phyloP scores from a whole-genome alignment of 2,113 vertebrate species.

The Rana temporaria region DNA sequence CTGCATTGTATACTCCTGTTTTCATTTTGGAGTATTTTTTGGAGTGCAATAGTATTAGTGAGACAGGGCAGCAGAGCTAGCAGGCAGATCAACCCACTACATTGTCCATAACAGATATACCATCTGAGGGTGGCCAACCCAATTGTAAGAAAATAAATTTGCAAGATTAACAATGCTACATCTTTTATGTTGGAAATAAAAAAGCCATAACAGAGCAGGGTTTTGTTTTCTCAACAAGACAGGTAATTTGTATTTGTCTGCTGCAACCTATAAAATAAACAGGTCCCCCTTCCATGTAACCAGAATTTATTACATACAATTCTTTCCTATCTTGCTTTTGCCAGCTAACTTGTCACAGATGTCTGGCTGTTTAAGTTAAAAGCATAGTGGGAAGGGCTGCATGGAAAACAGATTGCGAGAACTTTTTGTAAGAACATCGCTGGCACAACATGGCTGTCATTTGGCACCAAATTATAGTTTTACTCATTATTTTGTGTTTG shows the following conservation, averaged over 20 bases:
- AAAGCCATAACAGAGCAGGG: too few species aligned
- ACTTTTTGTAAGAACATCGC: constrained; percentile 11
- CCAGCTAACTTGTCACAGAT: constrained; percentile 7
- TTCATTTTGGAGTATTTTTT: too few species aligned
- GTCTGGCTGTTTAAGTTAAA: not conserved
- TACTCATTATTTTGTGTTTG: not conserved
- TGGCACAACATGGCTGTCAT: not conserved
- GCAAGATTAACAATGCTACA: too few species aligned
- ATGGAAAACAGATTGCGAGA: not conserved
- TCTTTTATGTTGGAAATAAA: too few species aligned
- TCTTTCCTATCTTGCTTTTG: not conserved
- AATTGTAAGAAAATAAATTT: too few species aligned
- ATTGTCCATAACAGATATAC: too few species aligned
- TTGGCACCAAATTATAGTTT: not conserved
- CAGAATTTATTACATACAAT: not conserved
- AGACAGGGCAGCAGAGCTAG: too few species aligned
- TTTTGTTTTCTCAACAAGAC: too few species aligned
- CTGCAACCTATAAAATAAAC: not conserved
- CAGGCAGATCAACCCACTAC: too few species aligned
- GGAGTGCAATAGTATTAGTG: too few species aligned
- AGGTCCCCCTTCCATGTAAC: not conserved
- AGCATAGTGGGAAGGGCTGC: not conserved
- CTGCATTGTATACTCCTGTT: too few species aligned
- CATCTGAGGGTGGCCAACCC: too few species aligned
- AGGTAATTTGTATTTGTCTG: not conserved